These are phyloP conservation scores for Trachymyrmex septentrionalis DNA, from an alignment of 1,140 invertebrate genomes.

Conservation along the genomic window DNA sequence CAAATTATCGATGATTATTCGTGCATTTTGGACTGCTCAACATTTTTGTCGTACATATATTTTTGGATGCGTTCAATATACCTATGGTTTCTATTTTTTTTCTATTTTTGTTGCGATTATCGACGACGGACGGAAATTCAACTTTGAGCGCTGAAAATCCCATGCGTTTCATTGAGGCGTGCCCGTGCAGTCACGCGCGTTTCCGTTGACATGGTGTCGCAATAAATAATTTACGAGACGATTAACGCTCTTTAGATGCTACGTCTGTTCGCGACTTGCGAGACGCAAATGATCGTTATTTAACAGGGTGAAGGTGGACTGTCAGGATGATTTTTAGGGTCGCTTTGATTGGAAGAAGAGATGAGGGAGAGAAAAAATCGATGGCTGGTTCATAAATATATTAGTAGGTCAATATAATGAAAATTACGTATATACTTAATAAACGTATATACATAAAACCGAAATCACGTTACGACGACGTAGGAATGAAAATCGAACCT, in stretches of 20 bases:
- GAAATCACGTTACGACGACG: constrained; percentile 18
- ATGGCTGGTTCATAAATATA: constrained; percentile 30
- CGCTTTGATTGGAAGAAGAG: not conserved
- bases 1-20: not conserved
- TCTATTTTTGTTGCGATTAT: not conserved
- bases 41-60: not conserved
- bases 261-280: not conserved
- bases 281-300: not conserved
- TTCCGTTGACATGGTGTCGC: constrained; percentile 31
- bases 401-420: constrained; percentile 23
- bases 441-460: constrained; percentile 12
- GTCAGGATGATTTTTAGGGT: constrained; percentile 17
- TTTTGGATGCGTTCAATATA: not conserved
- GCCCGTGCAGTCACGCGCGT: not conserved
- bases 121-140: not conserved
- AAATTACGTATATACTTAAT: not conserved
- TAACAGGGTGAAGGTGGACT: not conserved
- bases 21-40: not conserved
- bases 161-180: not conserved
- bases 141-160: not conserved
- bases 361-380: not conserved
- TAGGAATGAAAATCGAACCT: not conserved
- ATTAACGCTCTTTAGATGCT: constrained; percentile 4
- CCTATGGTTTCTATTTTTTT: not conserved
- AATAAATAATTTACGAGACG: constrained; percentile 38